Conservation (phyloP, 2,888 invertebrate genomes). For the Zaprionus obscuricornis region DNA sequence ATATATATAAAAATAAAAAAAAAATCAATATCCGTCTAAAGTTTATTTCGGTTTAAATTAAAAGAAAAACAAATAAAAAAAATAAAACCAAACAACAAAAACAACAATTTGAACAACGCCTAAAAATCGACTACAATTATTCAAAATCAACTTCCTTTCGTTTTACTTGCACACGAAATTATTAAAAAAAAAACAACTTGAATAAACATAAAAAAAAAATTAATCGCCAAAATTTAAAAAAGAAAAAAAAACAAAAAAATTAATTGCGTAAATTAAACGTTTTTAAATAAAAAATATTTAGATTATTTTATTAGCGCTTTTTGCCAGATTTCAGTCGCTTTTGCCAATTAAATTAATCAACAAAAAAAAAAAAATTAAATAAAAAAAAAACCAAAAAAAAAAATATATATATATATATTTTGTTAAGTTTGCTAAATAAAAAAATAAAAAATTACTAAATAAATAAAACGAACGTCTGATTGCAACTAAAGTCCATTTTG, state of each 20-base stretch:
- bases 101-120: constrained; percentile 16
- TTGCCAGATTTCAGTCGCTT: constrained; percentile 52
- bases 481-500: constrained; percentile 47
- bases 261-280: constrained; percentile 10
- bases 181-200: constrained; percentile 1
- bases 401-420: constrained; percentile 9
- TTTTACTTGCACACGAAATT: no score
- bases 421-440: constrained; percentile 35
- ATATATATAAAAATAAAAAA: constrained; percentile 27
- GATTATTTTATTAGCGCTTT: constrained; percentile 34
- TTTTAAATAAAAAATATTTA: constrained; percentile 1
- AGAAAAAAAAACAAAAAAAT: constrained; percentile 3
- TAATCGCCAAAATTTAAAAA: not conserved
- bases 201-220: not conserved
- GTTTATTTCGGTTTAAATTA: constrained; percentile 82
- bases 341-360: constrained; percentile 26
- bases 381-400: not conserved
- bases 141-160: no score
- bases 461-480: no score
- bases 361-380: constrained; percentile 6
- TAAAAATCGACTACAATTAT: constrained; percentile 16
- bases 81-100: constrained; percentile 4
- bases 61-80: constrained; percentile 20
- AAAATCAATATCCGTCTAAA: constrained; percentile 84
- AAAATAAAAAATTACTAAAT: no score